Evolutionary conservation across 2,113 vertebrate species (phyloP), one percentile per base, ranked within the genome.

Genomic region (Oxyura jamaicensis): DNA sequence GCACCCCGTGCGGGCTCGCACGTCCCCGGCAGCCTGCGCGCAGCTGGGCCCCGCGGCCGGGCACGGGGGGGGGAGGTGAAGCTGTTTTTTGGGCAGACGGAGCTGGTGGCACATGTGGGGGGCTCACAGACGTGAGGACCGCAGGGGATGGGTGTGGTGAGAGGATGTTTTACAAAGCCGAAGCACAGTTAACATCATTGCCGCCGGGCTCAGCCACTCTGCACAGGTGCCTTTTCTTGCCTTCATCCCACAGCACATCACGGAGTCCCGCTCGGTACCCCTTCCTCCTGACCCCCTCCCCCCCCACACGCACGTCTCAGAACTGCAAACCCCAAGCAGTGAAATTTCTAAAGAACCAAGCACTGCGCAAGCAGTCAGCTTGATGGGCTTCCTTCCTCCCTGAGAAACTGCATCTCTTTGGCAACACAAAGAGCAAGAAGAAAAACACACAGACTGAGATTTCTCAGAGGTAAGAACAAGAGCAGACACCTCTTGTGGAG

Each of bases 1-100:
- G 62, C 46, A 78, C 88, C 52, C 81, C 86, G 35, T 92, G 97
- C 50, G 4, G 52, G 3, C 60, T 6, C 25, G 91, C 98, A 97
- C 88, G 87, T 97, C 94, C 94, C 65, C 85, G 9, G 80, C 36
- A 8, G n/a, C 15, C 22, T 28, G 22, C 60, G 58, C 1, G 44
- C 79, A 29, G 60, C 44, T 10, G 39, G 2, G 4, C 19, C 39
- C 44, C 7, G 29, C 20, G 21, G 25, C 77, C 65, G 16, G 55
- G 56, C 17, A 55, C 52, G 50, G 35, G 67, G 33, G 65, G 5
- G 44, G 46, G 59, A 60, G 52, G 36, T 6, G 74, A 87, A 73
- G 39, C 18, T 72, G 68, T 19, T 13, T 33, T 46, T 69, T 29
- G 44, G 84, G 59, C 71, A 91, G 68, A 39, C 7, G 58, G 15